phyloP scores from a whole-genome alignment of 1,140 invertebrate genomes.

The Muscidifurax raptorellus region DNA sequence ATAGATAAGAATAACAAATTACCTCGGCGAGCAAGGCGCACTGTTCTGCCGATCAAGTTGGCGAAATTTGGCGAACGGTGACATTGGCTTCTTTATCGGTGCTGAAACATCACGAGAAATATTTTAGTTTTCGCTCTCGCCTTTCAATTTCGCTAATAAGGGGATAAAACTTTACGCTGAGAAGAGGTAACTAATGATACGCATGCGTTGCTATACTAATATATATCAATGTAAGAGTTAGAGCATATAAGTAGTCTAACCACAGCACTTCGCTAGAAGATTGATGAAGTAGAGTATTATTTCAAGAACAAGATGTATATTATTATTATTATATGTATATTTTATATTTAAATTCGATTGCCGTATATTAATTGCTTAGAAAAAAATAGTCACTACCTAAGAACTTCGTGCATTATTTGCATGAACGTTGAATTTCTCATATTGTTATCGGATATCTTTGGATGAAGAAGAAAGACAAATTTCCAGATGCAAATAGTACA shows the following conservation, averaged over 20 bases:
- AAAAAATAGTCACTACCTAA: background rate
- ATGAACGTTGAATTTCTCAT: background rate
- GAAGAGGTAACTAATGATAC: slow-evolving; percentile 16
- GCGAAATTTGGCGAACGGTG: slow-evolving; percentile 92
- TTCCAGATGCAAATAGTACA: slow-evolving; percentile 14
- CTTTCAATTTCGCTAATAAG: background rate
- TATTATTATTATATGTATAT: slow-evolving; percentile 13
- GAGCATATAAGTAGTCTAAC: slow-evolving; percentile 27
- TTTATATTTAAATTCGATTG: background rate
- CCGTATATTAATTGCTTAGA: slow-evolving; percentile 7
- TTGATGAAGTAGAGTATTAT: slow-evolving; percentile 13
- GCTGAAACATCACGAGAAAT: slow-evolving; percentile 75
- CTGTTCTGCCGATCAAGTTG: slow-evolving; percentile 92
- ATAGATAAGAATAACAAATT: slow-evolving; percentile 60
- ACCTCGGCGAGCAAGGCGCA: slow-evolving; percentile 84
- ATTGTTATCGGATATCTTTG: background rate
- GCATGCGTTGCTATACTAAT: slow-evolving; percentile 35
- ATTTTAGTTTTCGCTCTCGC: slow-evolving; percentile 51
- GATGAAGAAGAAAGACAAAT: background rate
- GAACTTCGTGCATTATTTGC: background rate
- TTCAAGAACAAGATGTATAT: background rate
- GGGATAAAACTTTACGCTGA: slow-evolving; percentile 31
- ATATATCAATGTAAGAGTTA: slow-evolving; percentile 21
- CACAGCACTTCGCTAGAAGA: slow-evolving; percentile 24
- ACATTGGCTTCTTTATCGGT: slow-evolving; percentile 81